phyloP scores from a whole-genome alignment of 2,888 invertebrate genomes.

The Nemapogon koenigi region DNA sequence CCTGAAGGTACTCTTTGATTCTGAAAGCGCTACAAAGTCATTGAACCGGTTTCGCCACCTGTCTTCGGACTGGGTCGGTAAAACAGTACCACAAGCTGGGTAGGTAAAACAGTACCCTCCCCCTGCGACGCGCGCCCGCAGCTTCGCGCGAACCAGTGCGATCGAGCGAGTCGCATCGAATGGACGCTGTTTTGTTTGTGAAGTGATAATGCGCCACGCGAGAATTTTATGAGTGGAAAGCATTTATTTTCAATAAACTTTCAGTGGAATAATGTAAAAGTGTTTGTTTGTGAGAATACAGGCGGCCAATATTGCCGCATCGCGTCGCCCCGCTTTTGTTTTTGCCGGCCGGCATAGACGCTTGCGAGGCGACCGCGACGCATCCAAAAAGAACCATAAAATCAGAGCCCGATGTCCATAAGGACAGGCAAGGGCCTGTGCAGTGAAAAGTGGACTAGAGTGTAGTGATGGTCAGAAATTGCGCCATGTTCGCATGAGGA shows the following conservation, averaged over 20 bases:
- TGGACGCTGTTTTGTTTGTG: slow-evolving; percentile 11
- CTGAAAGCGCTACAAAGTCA: slow-evolving; percentile 11
- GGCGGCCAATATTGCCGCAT: slow-evolving; percentile 67
- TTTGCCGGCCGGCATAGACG: slow-evolving; percentile 67
- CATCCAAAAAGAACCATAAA: slow-evolving; percentile 41
- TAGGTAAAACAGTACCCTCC: slow-evolving; percentile 30
- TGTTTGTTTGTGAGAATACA: slow-evolving; percentile 16
- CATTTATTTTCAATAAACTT: slow-evolving; percentile 38
- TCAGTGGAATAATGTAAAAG: slow-evolving; percentile 60
- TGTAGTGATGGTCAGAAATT: slow-evolving; percentile 55
- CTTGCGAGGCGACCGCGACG: slow-evolving; percentile 60
- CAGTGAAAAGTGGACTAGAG: slow-evolving; percentile 32
- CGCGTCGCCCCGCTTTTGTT: slow-evolving; percentile 19
- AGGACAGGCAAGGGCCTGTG: slow-evolving; percentile 51
- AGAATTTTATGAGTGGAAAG: slow-evolving; percentile 43
- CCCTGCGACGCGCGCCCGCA: slow-evolving; percentile 20
- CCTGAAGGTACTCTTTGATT: neutral
- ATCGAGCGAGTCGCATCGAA: slow-evolving; percentile 52
- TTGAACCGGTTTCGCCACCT: slow-evolving; percentile 36
- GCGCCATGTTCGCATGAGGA: slow-evolving; percentile 67
- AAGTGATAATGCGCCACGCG: slow-evolving; percentile 39
- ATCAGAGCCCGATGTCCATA: slow-evolving; percentile 46
- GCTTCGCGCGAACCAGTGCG: slow-evolving; percentile 31
- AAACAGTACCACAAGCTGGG: slow-evolving; percentile 20
- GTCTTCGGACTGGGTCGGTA: slow-evolving; percentile 33